Percentiles rank a stretch among this genome's conserved stretches.
phyloP scores from a whole-genome alignment of 2,888 invertebrate genomes.

The Drosophila melanosoma region DNA sequence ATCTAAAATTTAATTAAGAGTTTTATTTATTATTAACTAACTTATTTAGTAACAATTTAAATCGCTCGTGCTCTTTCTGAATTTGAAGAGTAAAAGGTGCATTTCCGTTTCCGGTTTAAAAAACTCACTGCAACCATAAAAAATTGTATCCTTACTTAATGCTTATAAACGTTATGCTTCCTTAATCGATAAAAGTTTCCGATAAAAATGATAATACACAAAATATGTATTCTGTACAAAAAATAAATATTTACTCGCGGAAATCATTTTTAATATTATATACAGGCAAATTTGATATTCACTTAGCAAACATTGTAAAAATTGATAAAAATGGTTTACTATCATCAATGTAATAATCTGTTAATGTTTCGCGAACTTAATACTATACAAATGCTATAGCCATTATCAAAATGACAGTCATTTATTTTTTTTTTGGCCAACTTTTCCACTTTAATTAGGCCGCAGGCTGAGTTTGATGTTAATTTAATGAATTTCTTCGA shows the following conservation, averaged over 20 bases:
- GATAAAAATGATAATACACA: not conserved
- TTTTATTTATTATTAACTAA: no score
- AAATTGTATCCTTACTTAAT: not conserved
- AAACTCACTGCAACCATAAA: not conserved
- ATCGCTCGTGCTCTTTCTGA: no score
- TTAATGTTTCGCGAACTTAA: not conserved
- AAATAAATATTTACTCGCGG: not conserved
- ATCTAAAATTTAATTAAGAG: no score
- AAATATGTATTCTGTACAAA: not conserved
- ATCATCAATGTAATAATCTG: not conserved
- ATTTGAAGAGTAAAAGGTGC: no score
- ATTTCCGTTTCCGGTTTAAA: not conserved
- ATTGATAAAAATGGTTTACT: not conserved
- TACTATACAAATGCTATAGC: not conserved
- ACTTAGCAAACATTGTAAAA: not conserved
- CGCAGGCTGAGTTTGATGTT: constrained; percentile 15
- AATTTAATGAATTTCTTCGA: constrained; percentile 41
- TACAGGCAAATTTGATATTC: not conserved
- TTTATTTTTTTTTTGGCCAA: constrained; percentile 24
- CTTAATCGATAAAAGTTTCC: not conserved
- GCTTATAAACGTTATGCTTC: no score
- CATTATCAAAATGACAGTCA: not conserved
- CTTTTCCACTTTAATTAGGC: constrained; percentile 17
- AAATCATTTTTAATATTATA: not conserved
- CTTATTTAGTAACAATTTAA: no score